A percentile compares a stretch with the other conserved stretches of the same genome.
These are phyloP conservation scores for Drosophila setosimentum DNA, from an alignment of 2,888 invertebrate genomes.

Conservation along the genomic window DNA sequence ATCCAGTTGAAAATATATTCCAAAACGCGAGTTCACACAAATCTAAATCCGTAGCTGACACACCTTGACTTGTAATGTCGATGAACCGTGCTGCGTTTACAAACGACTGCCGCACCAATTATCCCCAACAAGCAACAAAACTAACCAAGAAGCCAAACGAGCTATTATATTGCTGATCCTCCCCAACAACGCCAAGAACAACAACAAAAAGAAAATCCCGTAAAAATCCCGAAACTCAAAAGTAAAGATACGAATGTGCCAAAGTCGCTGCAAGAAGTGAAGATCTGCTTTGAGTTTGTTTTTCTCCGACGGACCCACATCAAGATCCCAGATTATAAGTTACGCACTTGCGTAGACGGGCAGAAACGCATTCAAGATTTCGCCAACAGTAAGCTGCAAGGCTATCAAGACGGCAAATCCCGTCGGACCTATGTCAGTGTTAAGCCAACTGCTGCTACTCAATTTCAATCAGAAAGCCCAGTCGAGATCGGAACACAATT, in stretches of 20 bases:
- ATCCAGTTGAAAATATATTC: slow-evolving; percentile 29
- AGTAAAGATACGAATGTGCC: slow-evolving; percentile 53
- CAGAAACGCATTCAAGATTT: slow-evolving; percentile 79
- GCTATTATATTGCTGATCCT: slow-evolving; percentile 19
- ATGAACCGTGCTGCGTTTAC: slow-evolving; percentile 74
- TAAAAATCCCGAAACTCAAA: not conserved
- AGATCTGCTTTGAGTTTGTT: not conserved
- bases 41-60: slow-evolving; percentile 26
- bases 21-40: slow-evolving; percentile 12
- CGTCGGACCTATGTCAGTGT: slow-evolving; percentile 84
- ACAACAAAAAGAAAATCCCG: too few species aligned
- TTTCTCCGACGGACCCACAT: slow-evolving; percentile 19
- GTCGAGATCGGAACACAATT: slow-evolving; percentile 79
- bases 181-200: not conserved
- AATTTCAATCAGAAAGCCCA: slow-evolving; percentile 83
- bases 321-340: slow-evolving; percentile 1
- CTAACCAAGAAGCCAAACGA: slow-evolving; percentile 27
- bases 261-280: slow-evolving; percentile 29
- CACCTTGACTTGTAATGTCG: slow-evolving; percentile 77
- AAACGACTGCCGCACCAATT: slow-evolving; percentile 65
- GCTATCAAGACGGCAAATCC: slow-evolving; percentile 83
- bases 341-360: slow-evolving; percentile 24
- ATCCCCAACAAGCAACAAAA: slow-evolving; percentile 36
- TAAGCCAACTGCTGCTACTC: slow-evolving; percentile 82
- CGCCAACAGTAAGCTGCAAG: slow-evolving; percentile 75